Conservation (phyloP, 2,797 vertebrate species). For the Malurus leucopterus region DNA sequence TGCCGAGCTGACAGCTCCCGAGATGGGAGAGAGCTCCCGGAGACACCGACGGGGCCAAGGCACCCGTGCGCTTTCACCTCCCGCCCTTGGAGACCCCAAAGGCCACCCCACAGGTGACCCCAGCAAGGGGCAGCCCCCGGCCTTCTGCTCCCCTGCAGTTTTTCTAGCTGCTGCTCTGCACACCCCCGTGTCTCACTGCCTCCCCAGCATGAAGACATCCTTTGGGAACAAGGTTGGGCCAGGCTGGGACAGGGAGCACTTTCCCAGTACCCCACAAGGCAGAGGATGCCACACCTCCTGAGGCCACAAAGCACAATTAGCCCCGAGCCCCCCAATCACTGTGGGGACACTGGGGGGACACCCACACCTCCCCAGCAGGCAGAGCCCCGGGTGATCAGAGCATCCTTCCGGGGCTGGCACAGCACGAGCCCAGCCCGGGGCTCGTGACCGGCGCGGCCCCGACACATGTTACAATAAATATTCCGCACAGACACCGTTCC, state of each 20-base stretch:
- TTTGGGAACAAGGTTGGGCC: not conserved
- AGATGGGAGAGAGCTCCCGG: not conserved
- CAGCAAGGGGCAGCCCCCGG: not conserved
- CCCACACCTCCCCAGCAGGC: not conserved
- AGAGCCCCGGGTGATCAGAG: not conserved
- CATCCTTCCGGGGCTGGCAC: not conserved
- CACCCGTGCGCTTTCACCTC: rapidly evolving
- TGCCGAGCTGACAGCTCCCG: slow-evolving; percentile 19
- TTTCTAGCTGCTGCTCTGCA: not conserved
- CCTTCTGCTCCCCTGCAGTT: not conserved
- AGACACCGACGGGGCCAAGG: not conserved
- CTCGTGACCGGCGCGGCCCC: slow-evolving; percentile 6
- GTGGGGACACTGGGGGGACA: not conserved
- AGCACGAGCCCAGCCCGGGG: not conserved
- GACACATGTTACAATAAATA: slow-evolving; percentile 72
- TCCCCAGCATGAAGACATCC: not conserved
- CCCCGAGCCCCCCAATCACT: not conserved
- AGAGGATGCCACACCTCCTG: not conserved
- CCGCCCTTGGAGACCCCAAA: not conserved
- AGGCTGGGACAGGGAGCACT: not conserved
- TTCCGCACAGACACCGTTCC: slow-evolving; percentile 69
- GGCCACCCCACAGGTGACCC: not conserved
- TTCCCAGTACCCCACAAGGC: not conserved
- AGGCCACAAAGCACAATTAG: not conserved
- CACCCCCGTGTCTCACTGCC: not conserved